Base-by-base conservation (phyloP, 2,888 invertebrate genomes). In the Chrysopilus asiliformis region DNA sequence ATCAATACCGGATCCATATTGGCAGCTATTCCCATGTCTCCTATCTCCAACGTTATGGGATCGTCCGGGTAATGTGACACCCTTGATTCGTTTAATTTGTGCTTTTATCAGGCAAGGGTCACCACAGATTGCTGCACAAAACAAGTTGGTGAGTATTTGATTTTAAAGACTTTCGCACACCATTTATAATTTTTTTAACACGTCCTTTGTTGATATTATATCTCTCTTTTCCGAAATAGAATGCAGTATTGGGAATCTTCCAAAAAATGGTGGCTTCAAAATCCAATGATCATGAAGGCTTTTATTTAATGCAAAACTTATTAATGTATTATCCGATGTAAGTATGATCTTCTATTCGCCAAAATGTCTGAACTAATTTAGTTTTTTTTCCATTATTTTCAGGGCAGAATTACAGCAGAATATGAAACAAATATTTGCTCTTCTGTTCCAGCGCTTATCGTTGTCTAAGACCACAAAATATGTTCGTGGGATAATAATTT, bases 231-330 rank as follows among this genome's bases (percentile, higher is more conserved):
- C 4, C n/a, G n/a, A n/a, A n/a, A n/a, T n/a, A 82, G 73, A 76
- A 72, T 50, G 80, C 82, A 2, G 73, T 94, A 48, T 67, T 98
- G 29, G 97, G 95, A 2, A 84, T 95, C 7, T 97, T 94, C 64
- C 95, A 97, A 59, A 94, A 97, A 62, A 68, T 98, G 53, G 85
- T 97, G 43, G 86, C 93, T 0, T 94, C 94, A 0, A 94, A 91
- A 65, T 70, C 79, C 0, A 87, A 95, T 55, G 97, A 98, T 60
- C 91, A 93, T 52, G 91, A 97, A 62, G 97, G 95, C 5, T 95
- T 98, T 62, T 77, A 83, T 53, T 68, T 98, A 8, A 73, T 98
- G 47, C 85, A 89, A 55, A 76, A 77, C 30, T 73, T 98, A 50
- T 71, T 97, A 29, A 79, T 79, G 54, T 72, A 84, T 54, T 79